These are phyloP conservation scores for Dryadula phaetusa DNA, from an alignment of 2,888 invertebrate genomes.

Conservation along the genomic window DNA sequence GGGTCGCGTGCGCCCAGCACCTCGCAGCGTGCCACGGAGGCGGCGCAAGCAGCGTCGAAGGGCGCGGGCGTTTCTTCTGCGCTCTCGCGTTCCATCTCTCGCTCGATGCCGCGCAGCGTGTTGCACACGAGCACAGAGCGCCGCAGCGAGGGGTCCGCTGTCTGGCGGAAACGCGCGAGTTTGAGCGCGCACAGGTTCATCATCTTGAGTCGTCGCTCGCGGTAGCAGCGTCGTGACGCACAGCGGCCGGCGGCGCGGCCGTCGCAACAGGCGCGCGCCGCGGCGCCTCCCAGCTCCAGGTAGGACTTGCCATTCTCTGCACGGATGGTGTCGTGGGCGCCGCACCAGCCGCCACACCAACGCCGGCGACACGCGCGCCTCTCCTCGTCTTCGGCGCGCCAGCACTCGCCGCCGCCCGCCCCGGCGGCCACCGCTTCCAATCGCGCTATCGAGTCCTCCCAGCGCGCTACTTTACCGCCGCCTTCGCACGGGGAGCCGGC, in stretches of 20 bases:
- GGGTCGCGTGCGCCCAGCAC: constrained; percentile 79
- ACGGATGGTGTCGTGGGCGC: constrained; percentile 91
- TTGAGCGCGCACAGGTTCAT: constrained; percentile 97
- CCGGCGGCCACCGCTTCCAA: constrained; percentile 85
- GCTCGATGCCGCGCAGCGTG: constrained; percentile 93
- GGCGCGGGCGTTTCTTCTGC: constrained; percentile 85
- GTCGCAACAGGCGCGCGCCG: constrained; percentile 91
- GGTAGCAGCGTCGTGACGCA: constrained; percentile 92
- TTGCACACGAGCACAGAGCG: constrained; percentile 97
- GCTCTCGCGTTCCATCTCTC: constrained; percentile 92
- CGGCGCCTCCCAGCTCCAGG: constrained; percentile 91
- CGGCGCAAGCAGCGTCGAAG: constrained; percentile 71
- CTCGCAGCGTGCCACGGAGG: constrained; percentile 83
- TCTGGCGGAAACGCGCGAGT: constrained; percentile 93
- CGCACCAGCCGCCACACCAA: constrained; percentile 83
- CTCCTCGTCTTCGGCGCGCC: constrained; percentile 83
- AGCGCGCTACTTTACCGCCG: constrained; percentile 81
- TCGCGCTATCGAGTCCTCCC: constrained; percentile 81
- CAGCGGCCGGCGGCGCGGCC: constrained; percentile 90
- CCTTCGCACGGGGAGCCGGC: constrained; percentile 79
- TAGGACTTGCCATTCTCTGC: constrained; percentile 96
- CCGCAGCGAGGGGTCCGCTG: constrained; percentile 94
- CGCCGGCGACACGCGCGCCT: constrained; percentile 82
- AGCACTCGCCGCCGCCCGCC: constrained; percentile 86
- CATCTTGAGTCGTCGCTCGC: constrained; percentile 93